phyloP scores from a whole-genome alignment of 2,113 vertebrate species.

The Lepus americanus region DNA sequence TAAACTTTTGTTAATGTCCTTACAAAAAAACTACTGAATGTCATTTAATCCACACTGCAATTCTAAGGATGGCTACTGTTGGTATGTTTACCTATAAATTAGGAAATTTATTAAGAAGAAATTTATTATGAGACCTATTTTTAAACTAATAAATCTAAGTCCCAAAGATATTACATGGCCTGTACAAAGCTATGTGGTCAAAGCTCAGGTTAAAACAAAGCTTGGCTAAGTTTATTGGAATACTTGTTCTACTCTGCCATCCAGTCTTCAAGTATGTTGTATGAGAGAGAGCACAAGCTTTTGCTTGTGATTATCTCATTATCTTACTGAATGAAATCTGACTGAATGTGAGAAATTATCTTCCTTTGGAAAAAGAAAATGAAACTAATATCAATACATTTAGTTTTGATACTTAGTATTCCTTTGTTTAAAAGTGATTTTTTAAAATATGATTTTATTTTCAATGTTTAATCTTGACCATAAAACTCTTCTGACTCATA shows the following conservation, averaged over 20 bases:
- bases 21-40: not conserved
- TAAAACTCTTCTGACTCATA: slow-evolving; percentile 23
- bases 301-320: slow-evolving; percentile 3
- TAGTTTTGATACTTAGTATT: not conserved
- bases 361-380: not conserved
- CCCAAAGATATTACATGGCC: not conserved
- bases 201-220: slow-evolving; percentile 19
- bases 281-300: not conserved
- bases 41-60: not conserved
- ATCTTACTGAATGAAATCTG: slow-evolving; percentile 8
- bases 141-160: slow-evolving; percentile 33
- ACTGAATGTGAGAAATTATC: not conserved
- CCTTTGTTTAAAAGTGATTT: slow-evolving; percentile 30
- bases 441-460: slow-evolving; percentile 50
- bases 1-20: not conserved
- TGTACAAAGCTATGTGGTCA: not conserved
- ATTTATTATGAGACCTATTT: not conserved
- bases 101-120: not conserved
- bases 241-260: not conserved
- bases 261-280: not conserved
- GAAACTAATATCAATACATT: not conserved
- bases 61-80: not conserved
- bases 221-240: not conserved
- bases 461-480: not conserved
- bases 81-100: not conserved